Base-by-base conservation (phyloP, 2,888 invertebrate genomes). In the Drymonia ruficornis region DNA sequence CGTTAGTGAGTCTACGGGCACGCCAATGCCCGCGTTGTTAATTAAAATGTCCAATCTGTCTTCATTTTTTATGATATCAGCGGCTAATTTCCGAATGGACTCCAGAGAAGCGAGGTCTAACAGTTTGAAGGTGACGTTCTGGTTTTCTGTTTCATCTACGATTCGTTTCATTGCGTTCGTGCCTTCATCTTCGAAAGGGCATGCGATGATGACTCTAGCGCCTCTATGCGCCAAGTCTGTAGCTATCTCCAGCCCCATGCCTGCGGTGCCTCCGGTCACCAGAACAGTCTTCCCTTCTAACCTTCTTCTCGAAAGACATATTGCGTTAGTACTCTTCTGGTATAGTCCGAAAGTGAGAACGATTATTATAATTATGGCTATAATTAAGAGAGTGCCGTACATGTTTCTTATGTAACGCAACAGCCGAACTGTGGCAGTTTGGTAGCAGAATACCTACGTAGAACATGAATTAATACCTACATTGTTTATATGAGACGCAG, bases 201-300 rank as follows among this genome's bases (percentile, higher is more conserved):
- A 97, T 0, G 96, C 97, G 93, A 97, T 93, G 47, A 97, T 96
- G 8, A 97, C 93, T 52, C 94, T 93, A 0, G 96, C 97, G 16
- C 96, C 96, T 70, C 95, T 91, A 58, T 92, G 93, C 0, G 96
- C 96, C 47, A 96, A 72, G 71, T 95, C 94, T 62, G 91, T 92
- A 0, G 95, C 94, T 0, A 96, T 95, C 80, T 96, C 95, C 70
- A 94, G 95, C 31, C 96, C 97, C 71, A 96, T 96, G 9, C 97
- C 97, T 63, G 95, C 94, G 65, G 96, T 97, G 50, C 96, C 96
- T 31, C 97, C 98, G 28, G 97, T 98, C 44, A 98, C 94, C 44
- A 98, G 93, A 31, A 96, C 96, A 2, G 96, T 96, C 89, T 97
- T 97, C 8, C 96, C 96, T 48, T 95, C 91, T 95, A 97, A 63